Percentiles rank a stretch among this genome's conserved stretches.
Evolutionary conservation across 2,888 invertebrate species (phyloP).

Genomic region (Lithosia quadra): DNA sequence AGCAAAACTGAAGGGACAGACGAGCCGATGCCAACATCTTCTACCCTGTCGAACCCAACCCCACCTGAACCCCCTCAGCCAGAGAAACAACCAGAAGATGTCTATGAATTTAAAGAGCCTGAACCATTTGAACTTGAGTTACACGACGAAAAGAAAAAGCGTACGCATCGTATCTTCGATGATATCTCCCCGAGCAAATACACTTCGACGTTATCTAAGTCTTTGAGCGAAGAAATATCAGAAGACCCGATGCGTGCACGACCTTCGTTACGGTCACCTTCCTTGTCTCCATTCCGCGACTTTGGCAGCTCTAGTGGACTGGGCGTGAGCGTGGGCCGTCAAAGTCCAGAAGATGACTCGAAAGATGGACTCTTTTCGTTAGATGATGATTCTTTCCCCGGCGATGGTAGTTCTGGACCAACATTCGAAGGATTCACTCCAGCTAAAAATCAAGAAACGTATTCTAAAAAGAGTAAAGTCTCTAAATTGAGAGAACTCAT

Average conservation of each 20-base stretch:
- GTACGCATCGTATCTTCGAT: constrained; percentile 83
- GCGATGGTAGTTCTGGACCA: constrained; percentile 83
- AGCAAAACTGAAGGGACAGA: constrained; percentile 68
- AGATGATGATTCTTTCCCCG: constrained; percentile 88
- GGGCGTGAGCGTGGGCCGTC: constrained; percentile 77
- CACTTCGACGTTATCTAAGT: constrained; percentile 78
- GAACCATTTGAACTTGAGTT: constrained; percentile 95
- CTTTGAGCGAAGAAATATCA: constrained; percentile 86
- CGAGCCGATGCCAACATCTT: constrained; percentile 51
- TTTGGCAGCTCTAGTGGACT: constrained; percentile 77
- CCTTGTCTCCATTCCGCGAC: constrained; percentile 81
- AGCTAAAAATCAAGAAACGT: constrained; percentile 86
- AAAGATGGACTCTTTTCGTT: constrained; percentile 88
- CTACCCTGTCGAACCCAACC: constrained; percentile 50
- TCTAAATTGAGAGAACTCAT: constrained; percentile 79
- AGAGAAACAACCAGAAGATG: constrained; percentile 87
- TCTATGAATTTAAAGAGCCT: constrained; percentile 96
- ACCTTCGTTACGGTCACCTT: constrained; percentile 74
- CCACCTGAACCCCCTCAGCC: constrained; percentile 62
- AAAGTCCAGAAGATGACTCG: constrained; percentile 89
- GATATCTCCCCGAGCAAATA: constrained; percentile 84
- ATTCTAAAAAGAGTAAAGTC: constrained; percentile 84
- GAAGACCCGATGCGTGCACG: constrained; percentile 74
- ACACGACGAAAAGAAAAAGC: constrained; percentile 86
- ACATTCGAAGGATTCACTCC: constrained; percentile 87